Evolutionary conservation across 2,888 invertebrate species (phyloP).

Genomic region (Callyntrura guangdongensis): DNA sequence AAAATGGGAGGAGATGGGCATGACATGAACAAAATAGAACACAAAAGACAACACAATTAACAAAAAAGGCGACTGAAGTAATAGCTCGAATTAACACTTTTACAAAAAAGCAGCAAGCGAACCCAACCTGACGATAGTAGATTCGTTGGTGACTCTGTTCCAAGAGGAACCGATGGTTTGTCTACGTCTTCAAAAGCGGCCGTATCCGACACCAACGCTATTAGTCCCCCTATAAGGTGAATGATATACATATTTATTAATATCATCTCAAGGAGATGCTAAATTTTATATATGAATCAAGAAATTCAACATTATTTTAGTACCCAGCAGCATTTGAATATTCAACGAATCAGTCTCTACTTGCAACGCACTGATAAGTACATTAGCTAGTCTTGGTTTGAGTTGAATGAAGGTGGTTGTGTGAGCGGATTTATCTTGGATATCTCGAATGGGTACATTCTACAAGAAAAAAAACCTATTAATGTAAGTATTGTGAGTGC

Average conservation of each 20-base stretch:
- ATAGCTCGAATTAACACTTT: neutral
- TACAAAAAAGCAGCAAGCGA: neutral
- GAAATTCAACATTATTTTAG: conserved; percentile 51
- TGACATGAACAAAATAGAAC: conserved; percentile 53
- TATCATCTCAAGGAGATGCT: too few relatives aligned
- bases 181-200: conserved; percentile 92
- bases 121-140: conserved; percentile 90
- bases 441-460: conserved; percentile 86
- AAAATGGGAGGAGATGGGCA: conserved; percentile 68
- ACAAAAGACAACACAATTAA: conserved; percentile 67
- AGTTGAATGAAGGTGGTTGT: conserved; percentile 89
- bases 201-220: conserved; percentile 93
- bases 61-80: conserved; percentile 46
- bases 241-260: conserved; percentile 41
- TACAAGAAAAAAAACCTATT: conserved; percentile 81
- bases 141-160: conserved; percentile 88
- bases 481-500: neutral
- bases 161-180: conserved; percentile 86
- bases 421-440: conserved; percentile 81
- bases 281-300: neutral
- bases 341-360: conserved; percentile 94
- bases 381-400: conserved; percentile 92
- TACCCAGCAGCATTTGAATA: conserved; percentile 93
- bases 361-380: conserved; percentile 93
- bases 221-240: conserved; percentile 89